Percentiles rank a stretch among this genome's conserved stretches.
Evolutionary conservation across 2,888 invertebrate species (phyloP).

Genomic region (Kryphioiulus occultus): DNA sequence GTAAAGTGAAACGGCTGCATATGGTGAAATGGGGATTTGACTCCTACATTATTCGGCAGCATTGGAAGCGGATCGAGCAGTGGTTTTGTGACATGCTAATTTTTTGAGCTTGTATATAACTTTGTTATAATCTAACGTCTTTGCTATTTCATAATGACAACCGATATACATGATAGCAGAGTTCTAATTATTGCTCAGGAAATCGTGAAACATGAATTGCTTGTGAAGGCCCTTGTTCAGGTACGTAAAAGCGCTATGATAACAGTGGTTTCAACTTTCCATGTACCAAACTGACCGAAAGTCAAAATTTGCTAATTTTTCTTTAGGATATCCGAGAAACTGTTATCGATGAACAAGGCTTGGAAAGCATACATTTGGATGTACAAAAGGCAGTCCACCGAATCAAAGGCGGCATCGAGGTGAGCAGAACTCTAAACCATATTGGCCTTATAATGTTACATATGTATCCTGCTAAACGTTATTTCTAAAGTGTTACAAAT

Average conservation of each 20-base stretch:
- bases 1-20: no score
- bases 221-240: constrained; percentile 52
- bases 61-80: no score
- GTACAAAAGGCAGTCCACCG: constrained; percentile 48
- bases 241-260: constrained; percentile 28
- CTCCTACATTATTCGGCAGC: no score
- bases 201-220: constrained; percentile 50
- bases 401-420: constrained; percentile 50
- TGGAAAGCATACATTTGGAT: constrained; percentile 48
- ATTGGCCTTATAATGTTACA: not conserved
- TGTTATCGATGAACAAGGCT: constrained; percentile 48
- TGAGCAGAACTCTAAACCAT: not conserved
- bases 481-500: no score
- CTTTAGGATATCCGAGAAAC: constrained; percentile 50
- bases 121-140: not conserved
- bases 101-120: no score
- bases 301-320: not conserved
- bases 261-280: no score
- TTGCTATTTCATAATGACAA: not conserved
- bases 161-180: not conserved
- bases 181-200: constrained; percentile 48
- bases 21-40: no score
- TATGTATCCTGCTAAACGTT: no score
- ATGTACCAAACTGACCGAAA: no score
- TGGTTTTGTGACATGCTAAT: no score